Evolutionary conservation across 2,113 vertebrate species (phyloP).

Genomic region (Istiophorus platypterus): DNA sequence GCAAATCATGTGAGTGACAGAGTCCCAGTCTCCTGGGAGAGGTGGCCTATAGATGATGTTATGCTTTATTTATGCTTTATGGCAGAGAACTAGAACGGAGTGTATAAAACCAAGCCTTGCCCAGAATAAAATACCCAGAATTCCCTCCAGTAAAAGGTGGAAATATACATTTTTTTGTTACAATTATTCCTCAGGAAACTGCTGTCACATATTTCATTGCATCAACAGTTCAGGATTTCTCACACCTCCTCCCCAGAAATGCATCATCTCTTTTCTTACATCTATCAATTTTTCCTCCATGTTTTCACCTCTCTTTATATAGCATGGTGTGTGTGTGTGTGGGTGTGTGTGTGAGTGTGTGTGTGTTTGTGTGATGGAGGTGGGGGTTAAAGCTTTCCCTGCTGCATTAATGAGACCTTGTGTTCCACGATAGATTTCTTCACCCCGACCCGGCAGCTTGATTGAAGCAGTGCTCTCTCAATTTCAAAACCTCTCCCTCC

Average conservation of each 20-base stretch:
- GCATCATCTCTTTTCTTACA: conserved; percentile 25
- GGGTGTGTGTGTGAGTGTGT: conserved; percentile 7
- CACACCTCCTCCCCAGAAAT: conserved; percentile 4
- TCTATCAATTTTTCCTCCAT: conserved; percentile 33
- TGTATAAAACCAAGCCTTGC: not conserved
- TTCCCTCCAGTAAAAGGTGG: not conserved
- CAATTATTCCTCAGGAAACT: not conserved
- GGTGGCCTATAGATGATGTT: not conserved
- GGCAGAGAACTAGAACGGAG: not conserved
- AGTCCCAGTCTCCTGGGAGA: not conserved
- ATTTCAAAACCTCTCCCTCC: conserved; percentile 51
- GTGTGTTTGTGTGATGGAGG: conserved; percentile 6
- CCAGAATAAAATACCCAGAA: not conserved
- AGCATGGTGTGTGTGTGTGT: conserved; percentile 30
- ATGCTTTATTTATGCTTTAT: not conserved
- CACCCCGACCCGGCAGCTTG: conserved; percentile 69
- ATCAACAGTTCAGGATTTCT: conserved; percentile 1
- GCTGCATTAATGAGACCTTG: conserved; percentile 72
- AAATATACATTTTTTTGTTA: not conserved
- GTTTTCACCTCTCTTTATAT: conserved; percentile 32
- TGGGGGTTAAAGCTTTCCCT: conserved; percentile 72
- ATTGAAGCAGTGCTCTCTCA: conserved; percentile 79
- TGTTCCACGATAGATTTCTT: conserved; percentile 73
- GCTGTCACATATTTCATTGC: conserved; percentile 14
- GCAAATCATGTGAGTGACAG: not conserved